Evolutionary conservation across 2,797 vertebrate genomes (phyloP), one percentile per base, ranked within the genome.

Genomic region (Pangasius mekongensis): DNA sequence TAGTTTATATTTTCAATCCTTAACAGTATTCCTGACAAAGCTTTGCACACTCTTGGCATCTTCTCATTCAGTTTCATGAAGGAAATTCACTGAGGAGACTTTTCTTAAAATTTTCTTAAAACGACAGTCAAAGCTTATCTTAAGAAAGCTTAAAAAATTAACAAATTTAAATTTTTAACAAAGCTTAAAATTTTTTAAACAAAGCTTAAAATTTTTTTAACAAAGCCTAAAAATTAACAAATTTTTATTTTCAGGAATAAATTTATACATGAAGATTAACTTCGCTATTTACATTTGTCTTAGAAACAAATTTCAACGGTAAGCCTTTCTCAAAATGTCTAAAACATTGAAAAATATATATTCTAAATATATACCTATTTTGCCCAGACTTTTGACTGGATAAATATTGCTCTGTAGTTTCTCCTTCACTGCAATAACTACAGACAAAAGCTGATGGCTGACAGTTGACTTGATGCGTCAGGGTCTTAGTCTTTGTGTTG

Each of bases 371-470:
- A 9, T 47, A 24, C 33, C 16, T 49, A 16, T 82, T 60, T 43
- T 43, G 22, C 36, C 36, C 22, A n/a, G 36, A 47, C 24, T 16
- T 66, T 30, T 52, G n/a, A 84, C 13, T 52, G 64, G 43, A 30
- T 84, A 52, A 84, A 67, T 52, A 52, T 18, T 54, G 27, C 11
- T 67, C n/a, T 84, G 27, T 49, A 30, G 4, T 22, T 52, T 66
- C 64, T 62, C 3, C 81, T 64, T 64, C 49, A 66, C 39, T 83
- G 62, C 62, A 49, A 33, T 30, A 66, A 83, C 24, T 83, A 66
- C 43, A 67, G 62, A 83, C 62, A 84, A 67, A 67, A 84, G 82
- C n/a, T 67, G 81, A 20, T 66, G 60, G 39, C 24, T 67, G 82
- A 84, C 82, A 84, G 82, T 33, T 3, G n/a, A 30, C 6, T 67